Conservation (phyloP, 2,888 invertebrate genomes). For the Pantelozetes paolii region DNA sequence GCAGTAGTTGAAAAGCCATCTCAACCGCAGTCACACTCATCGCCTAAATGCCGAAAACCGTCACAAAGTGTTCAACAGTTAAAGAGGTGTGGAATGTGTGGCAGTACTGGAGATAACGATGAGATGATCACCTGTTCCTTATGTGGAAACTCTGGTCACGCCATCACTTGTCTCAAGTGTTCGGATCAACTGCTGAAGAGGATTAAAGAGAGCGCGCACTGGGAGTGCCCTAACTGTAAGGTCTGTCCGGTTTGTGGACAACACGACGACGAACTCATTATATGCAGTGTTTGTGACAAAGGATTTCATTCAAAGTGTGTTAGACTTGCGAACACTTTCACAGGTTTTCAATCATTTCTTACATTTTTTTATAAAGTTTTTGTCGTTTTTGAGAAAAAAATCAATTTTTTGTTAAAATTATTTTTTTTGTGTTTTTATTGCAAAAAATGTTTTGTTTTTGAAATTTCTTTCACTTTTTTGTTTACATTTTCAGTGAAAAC, state of each 20-base stretch:
- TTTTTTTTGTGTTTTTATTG: too few species aligned
- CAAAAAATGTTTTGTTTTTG: too few species aligned
- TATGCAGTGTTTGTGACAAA: slow-evolving; percentile 39
- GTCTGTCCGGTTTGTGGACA: slow-evolving; percentile 39
- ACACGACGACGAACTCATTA: slow-evolving; percentile 36
- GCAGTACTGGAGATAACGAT: background rate
- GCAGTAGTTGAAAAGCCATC: background rate
- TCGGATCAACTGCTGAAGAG: slow-evolving; percentile 24
- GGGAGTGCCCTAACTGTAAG: slow-evolving; percentile 42
- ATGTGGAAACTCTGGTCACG: slow-evolving; percentile 37
- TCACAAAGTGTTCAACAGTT: background rate
- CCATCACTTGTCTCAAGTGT: slow-evolving; percentile 38
- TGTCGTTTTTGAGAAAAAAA: background rate
- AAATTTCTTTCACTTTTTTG: too few species aligned
- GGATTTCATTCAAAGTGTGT: slow-evolving; percentile 39
- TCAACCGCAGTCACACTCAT: background rate
- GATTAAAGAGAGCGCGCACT: slow-evolving; percentile 35
- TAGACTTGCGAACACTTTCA: slow-evolving; percentile 3
- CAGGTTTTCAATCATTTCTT: slow-evolving; percentile 36
- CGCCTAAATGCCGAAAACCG: background rate
- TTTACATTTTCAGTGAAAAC: too few species aligned
- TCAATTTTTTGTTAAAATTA: too few species aligned
- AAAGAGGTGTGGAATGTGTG: slow-evolving; percentile 38
- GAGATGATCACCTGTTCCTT: slow-evolving; percentile 40
- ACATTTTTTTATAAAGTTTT: background rate